Evolutionary conservation across 2,888 invertebrate species (phyloP).

Genomic region (Selenia dentaria): DNA sequence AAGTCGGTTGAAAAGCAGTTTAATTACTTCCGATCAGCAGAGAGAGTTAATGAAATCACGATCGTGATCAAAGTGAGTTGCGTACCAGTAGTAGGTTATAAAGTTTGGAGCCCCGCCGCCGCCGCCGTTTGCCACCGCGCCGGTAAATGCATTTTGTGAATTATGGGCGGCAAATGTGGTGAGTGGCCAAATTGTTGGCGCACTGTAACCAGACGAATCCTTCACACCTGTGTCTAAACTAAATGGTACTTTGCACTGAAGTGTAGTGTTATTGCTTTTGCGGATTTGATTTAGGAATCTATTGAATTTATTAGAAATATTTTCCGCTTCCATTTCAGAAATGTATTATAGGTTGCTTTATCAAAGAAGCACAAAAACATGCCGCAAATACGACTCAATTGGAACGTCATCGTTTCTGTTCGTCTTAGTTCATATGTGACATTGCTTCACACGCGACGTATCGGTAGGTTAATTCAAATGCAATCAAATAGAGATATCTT

Average conservation of each 20-base stretch:
- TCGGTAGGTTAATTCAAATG: too few relatives aligned
- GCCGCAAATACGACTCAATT: too few relatives aligned
- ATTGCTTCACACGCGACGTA: too few relatives aligned
- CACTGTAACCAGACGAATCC: constrained; percentile 41
- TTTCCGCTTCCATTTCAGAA: too few relatives aligned
- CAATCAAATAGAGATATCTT: too few relatives aligned
- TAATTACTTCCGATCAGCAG: too few relatives aligned
- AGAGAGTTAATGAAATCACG: too few relatives aligned
- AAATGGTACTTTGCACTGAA: constrained; percentile 5
- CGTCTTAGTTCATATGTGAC: too few relatives aligned
- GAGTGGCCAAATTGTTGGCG: constrained; percentile 59
- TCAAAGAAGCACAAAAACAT: too few relatives aligned
- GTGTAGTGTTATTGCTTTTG: constrained; percentile 7
- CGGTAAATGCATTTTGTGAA: constrained; percentile 71
- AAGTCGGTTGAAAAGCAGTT: too few relatives aligned
- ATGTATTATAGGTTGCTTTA: too few relatives aligned
- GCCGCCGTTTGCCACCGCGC: constrained; percentile 32
- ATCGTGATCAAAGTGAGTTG: constrained; percentile 15
- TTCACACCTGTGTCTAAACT: constrained; percentile 47
- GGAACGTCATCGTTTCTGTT: too few relatives aligned
- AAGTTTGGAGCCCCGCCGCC: constrained; percentile 36
- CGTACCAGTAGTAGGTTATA: constrained; percentile 32
- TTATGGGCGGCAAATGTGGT: constrained; percentile 63
- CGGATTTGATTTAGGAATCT: constrained; percentile 4
- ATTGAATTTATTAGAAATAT: background rate